Conservation (phyloP, 2,888 invertebrate genomes). For the Enchytraeus crypticus region DNA sequence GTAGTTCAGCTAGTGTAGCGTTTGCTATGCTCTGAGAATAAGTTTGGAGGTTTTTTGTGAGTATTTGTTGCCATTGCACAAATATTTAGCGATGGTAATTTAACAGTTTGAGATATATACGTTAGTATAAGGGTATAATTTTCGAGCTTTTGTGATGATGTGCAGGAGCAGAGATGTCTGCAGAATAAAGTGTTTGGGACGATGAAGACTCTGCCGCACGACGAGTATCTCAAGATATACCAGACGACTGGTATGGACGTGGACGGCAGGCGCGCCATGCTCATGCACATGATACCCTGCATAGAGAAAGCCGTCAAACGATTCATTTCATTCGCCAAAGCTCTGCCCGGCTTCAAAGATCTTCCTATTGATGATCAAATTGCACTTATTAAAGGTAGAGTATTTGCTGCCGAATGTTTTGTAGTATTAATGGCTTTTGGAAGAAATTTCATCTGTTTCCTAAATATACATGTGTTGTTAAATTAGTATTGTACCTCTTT, state of each 20-base stretch:
- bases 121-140: too few species aligned
- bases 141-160: not conserved
- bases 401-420: not conserved
- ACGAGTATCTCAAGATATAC: slow-evolving; percentile 39
- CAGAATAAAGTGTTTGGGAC: slow-evolving; percentile 37
- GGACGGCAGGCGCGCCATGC: slow-evolving; percentile 36
- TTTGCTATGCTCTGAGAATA: too few species aligned
- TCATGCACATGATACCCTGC: slow-evolving; percentile 32
- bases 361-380: slow-evolving; percentile 41
- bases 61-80: too few species aligned
- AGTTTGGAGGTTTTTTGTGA: too few species aligned
- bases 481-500: too few species aligned
- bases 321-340: slow-evolving; percentile 40
- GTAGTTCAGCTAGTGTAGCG: too few species aligned
- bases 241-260: slow-evolving; percentile 41
- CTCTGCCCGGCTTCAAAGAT: slow-evolving; percentile 39
- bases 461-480: too few species aligned
- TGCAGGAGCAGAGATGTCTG: slow-evolving; percentile 33
- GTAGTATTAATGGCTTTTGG: too few species aligned
- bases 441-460: too few species aligned
- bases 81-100: too few species aligned
- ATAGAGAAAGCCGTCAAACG: slow-evolving; percentile 37
- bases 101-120: too few species aligned
- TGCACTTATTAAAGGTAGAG: slow-evolving; percentile 39
- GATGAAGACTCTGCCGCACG: slow-evolving; percentile 32